Evolutionary conservation across 2,113 vertebrate species (phyloP), one percentile per base, ranked within the genome.

Genomic region (Cavia aperea): DNA sequence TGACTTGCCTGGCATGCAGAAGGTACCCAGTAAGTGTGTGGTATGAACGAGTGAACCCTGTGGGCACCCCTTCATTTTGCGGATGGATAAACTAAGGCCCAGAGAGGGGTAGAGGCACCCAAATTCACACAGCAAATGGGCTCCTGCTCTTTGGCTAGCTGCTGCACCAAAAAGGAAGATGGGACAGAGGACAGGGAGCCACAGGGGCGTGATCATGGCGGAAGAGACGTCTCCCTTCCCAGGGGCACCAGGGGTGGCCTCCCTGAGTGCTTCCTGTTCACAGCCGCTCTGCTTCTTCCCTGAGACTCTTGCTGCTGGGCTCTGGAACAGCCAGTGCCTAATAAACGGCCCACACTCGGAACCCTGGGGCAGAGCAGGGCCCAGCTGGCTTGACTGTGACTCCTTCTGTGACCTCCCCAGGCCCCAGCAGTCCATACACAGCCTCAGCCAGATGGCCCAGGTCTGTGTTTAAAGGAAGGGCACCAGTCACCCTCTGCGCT

Each of bases 401-500:
- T 81, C 36, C 7, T 24, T n/a, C 2, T 7, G 0, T 5, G 29
- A 43, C 56, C 9, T 2, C 29, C 70, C 39, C 9, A 81, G 86
- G 65, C 14, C 31, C 68, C 49, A 43, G 3, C 81, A 36, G 36
- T 6, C 56, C 51, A 21, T 23, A 24, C 29, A 8, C 4, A 54
- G 56, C 72, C 51, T 4, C 23, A 23, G 26, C 26, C 10, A 1
- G 5, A 8, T 1, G 24, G 4, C 21, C 63, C 51, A 21, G 56
- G 7, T 36, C 62, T 26, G 46, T 36, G 60, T 51, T 54, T 49
- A 9, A 46, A 60, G 84, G 70, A 58, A 60, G n/a, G 12, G 46
- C n/a, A 4, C n/a, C 16, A 15, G 36, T 11, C 14, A 7, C n/a
- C 75, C 4, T 1, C 2, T 13, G n/a, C 9, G 1, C n/a, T 72